Conservation (phyloP, 2,888 invertebrate species). For the Tanypteryx hageni region DNA sequence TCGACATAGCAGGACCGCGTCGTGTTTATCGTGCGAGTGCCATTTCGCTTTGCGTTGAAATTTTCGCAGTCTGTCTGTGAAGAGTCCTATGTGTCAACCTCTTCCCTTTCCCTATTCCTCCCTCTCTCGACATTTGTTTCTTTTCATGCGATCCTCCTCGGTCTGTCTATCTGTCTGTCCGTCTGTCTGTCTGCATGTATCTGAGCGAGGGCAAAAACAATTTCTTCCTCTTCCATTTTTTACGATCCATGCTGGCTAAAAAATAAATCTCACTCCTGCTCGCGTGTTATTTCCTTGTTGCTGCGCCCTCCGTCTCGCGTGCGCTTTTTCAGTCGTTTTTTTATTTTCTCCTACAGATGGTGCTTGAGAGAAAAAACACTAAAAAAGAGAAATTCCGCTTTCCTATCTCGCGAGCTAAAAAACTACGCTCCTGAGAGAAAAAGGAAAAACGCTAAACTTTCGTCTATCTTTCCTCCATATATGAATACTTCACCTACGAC, state of each 20-base stretch:
- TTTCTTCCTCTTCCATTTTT: neutral
- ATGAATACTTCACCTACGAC: neutral
- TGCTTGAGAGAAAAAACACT: neutral
- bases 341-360: neutral
- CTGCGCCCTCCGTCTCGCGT: slow-evolving; percentile 2
- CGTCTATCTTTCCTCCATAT: neutral
- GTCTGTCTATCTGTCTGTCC: neutral
- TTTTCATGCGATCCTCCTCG: neutral
- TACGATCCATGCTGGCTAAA: neutral
- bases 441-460: neutral
- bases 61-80: neutral
- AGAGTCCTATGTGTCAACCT: neutral
- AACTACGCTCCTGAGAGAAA: neutral
- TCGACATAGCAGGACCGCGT: neutral
- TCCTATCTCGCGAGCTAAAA: neutral
- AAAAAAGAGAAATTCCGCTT: neutral
- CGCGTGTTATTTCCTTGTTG: neutral
- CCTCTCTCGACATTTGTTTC: neutral
- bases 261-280: neutral
- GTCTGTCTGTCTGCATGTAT: neutral
- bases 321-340: neutral
- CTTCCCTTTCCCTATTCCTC: neutral
- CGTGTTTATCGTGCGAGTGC: neutral
- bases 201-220: neutral
- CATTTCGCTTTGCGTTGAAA: neutral